Percentiles rank a stretch among this genome's conserved stretches.
Evolutionary conservation across 2,797 vertebrate genomes (phyloP).

Genomic region (Syncerus caffer): DNA sequence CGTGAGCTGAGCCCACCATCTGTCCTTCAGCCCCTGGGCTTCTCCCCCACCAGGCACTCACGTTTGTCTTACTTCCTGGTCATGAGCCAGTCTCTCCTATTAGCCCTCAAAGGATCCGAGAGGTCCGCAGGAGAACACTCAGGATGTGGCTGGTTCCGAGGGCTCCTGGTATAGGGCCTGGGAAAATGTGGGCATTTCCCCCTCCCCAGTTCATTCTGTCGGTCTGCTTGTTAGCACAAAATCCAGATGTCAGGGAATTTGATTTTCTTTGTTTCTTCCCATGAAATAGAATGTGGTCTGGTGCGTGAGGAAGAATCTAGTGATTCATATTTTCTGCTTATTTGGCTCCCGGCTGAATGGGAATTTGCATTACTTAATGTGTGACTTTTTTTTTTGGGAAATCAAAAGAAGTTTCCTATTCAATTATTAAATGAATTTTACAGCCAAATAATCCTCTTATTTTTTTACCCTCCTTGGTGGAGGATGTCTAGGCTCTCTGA

Average conservation of each 20-base stretch:
- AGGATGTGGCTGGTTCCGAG: background rate
- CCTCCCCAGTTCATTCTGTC: background rate
- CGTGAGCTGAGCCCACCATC: background rate
- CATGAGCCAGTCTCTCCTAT: background rate
- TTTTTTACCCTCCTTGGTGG: constrained; percentile 14
- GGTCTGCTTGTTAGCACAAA: background rate
- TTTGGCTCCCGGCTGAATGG: background rate
- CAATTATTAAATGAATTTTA: constrained; percentile 57
- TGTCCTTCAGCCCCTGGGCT: background rate
- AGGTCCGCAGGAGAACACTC: background rate
- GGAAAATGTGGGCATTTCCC: background rate
- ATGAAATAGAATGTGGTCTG: background rate
- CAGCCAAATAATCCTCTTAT: constrained; percentile 44
- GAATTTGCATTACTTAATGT: constrained; percentile 41
- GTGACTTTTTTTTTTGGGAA: constrained; percentile 25
- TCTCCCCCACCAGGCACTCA: fast-evolving
- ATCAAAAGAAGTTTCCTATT: constrained; percentile 50
- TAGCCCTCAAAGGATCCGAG: background rate
- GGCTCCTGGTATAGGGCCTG: background rate
- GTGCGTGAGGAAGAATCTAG: background rate
- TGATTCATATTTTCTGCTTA: constrained; percentile 20
- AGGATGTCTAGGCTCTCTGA: background rate
- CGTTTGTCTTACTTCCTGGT: background rate
- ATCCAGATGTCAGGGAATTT: background rate
- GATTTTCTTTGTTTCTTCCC: background rate